Evolutionary conservation across 2,888 invertebrate species (phyloP), one percentile per base, ranked within the genome.

Genomic region (Odontocolon sp.): DNA sequence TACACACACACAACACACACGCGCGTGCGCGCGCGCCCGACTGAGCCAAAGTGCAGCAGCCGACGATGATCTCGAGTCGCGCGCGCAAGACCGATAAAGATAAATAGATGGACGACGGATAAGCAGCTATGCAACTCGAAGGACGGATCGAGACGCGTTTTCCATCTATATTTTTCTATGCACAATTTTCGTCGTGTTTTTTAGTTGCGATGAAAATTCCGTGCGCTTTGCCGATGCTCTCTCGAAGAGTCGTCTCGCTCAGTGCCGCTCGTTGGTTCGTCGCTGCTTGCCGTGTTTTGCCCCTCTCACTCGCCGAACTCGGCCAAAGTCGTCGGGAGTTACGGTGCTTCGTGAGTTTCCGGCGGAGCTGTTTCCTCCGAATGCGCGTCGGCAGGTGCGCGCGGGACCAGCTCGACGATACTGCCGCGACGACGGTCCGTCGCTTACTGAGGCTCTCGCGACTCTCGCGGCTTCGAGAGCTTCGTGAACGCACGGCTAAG

Each of bases 371-470:
- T 38, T 50, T 21, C 45, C 45, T 31, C 28, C 40, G 67, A 40
- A 57, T 74, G 70, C 71, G 70, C 79, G 75, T 67, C 61, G 36
- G 50, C 45, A 59, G 66, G 18, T 77, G 74, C 67, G 70, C 67
- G 70, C 77, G 36, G 23, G 47, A 52, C 5, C 45, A 2, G 16
- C 11, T 8, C 40, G 28, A 80, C 75, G 72, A 79, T 70, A 66
- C 73, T 75, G 33, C 76, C 77, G 63, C 84, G 78, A 81, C 83
- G 85, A 85, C 87, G 85, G 84, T 83, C 79, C 83, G 84, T 78
- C 85, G 85, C 85, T 84, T 80, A 88, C 88, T 88, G 86, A 87
- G 79, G 8, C 28, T 61, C 61, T 18, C 16, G 16, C 38, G 54
- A n/a, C 47, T 21, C 66, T 52, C 57, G 80, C 57, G 61, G 64